phyloP scores from a whole-genome alignment of 2,888 invertebrate genomes.

The Phoenoteleia sp. region DNA sequence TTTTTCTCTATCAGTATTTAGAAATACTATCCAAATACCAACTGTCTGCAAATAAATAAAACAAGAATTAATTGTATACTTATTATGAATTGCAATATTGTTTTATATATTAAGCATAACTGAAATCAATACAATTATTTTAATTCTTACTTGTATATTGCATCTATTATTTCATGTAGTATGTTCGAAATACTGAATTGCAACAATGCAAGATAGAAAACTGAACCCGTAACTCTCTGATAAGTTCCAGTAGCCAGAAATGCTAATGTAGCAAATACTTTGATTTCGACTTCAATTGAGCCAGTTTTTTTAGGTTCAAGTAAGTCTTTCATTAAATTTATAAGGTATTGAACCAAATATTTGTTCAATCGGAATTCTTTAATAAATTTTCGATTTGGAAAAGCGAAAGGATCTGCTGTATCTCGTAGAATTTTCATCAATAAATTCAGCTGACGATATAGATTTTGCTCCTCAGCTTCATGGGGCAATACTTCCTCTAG shows the following conservation, averaged over 20 bases:
- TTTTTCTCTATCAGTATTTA: not conserved
- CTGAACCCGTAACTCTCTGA: conserved; percentile 13
- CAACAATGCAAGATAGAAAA: conserved; percentile 9
- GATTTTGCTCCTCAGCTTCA: no score
- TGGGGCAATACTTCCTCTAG: no score
- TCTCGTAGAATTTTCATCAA: conserved; percentile 1
- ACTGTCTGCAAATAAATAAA: not conserved
- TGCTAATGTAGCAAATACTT: conserved; percentile 3
- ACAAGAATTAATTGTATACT: no score
- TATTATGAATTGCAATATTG: no score
- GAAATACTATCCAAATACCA: not conserved
- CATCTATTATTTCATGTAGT: not conserved
- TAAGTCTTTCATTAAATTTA: not conserved
- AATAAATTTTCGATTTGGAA: not conserved
- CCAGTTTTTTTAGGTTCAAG: not conserved
- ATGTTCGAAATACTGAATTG: not conserved
- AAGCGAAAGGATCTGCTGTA: not conserved
- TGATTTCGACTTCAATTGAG: not conserved
- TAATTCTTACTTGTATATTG: not conserved
- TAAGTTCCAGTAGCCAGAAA: conserved; percentile 14
- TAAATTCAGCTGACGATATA: not conserved
- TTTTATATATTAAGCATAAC: no score
- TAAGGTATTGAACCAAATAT: not conserved
- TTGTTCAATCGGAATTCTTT: not conserved
- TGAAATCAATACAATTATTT: no score